Conservation (phyloP, 2,797 vertebrate species). For the Hapalemur alaotrensis region DNA sequence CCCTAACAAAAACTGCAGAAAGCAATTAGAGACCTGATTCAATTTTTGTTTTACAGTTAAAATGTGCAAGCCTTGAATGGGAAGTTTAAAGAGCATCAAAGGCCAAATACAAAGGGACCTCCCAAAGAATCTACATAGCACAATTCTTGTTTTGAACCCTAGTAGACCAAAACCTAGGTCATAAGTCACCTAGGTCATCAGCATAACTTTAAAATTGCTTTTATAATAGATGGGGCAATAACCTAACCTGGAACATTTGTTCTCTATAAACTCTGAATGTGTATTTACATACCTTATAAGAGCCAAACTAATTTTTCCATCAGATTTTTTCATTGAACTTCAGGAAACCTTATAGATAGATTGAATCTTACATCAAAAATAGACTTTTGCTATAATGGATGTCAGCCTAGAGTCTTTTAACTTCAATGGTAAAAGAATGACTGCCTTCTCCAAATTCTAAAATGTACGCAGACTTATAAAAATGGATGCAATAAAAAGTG, state of each 20-base stretch:
- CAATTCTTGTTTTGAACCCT: slow-evolving; percentile 11
- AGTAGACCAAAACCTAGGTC: neutral
- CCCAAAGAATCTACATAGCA: neutral
- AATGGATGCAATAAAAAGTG: neutral
- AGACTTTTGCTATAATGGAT: neutral
- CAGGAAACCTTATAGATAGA: slow-evolving; percentile 22
- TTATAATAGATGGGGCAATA: neutral
- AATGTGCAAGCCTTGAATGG: neutral
- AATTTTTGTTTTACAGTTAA: neutral
- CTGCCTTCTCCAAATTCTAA: slow-evolving; percentile 8
- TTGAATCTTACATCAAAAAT: slow-evolving; percentile 28
- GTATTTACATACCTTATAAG: neutral
- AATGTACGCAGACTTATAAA: neutral
- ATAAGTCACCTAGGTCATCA: neutral
- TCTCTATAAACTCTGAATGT: slow-evolving; percentile 17
- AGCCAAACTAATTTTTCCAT: slow-evolving; percentile 17
- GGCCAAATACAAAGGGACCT: neutral
- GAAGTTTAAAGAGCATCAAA: neutral
- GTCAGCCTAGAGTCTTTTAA: neutral
- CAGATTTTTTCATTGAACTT: slow-evolving; percentile 28
- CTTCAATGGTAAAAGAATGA: neutral
- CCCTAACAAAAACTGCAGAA: neutral
- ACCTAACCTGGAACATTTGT: slow-evolving; percentile 11
- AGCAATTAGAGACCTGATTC: neutral
- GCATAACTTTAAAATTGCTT: neutral